A percentile compares a stretch with the other conserved stretches of the same genome.
Evolutionary conservation across 2,888 invertebrate species (phyloP).

Genomic region (Erpobdella octoculata): DNA sequence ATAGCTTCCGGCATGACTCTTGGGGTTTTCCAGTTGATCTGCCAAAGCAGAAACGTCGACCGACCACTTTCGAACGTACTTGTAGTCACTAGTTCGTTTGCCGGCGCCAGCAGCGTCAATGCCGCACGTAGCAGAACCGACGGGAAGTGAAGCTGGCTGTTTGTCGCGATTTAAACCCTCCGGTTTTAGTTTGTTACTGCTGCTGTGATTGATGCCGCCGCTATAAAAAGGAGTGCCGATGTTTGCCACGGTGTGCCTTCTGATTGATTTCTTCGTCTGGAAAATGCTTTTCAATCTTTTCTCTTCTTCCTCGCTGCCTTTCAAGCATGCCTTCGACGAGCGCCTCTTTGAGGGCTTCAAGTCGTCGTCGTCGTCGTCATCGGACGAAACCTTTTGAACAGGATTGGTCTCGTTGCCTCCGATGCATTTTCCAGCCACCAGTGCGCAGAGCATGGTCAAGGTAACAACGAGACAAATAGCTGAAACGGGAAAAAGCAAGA

Average conservation of each 20-base stretch:
- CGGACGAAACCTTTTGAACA: too few species aligned
- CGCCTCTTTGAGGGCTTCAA: neutral
- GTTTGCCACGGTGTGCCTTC: constrained; percentile 39
- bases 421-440: too few species aligned
- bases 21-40: constrained; percentile 50
- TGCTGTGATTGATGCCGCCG: too few species aligned
- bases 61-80: constrained; percentile 49
- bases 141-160: too few species aligned
- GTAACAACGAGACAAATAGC: too few species aligned
- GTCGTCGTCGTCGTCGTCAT: neutral
- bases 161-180: too few species aligned
- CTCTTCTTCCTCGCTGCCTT: constrained; percentile 20
- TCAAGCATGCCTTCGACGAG: constrained; percentile 28
- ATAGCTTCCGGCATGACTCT: constrained; percentile 38
- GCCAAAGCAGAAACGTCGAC: constrained; percentile 49
- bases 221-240: constrained; percentile 34
- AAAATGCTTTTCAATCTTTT: constrained; percentile 32
- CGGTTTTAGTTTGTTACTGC: neutral
- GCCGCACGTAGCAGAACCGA: neutral
- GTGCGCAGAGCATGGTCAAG: too few species aligned
- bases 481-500: too few species aligned
- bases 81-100: constrained; percentile 41
- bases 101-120: constrained; percentile 20
- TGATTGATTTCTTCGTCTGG: constrained; percentile 28
- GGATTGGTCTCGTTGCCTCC: too few species aligned